These are phyloP conservation scores for Drosophila vallismaia DNA, from an alignment of 2,888 invertebrate genomes.

Conservation along the genomic window DNA sequence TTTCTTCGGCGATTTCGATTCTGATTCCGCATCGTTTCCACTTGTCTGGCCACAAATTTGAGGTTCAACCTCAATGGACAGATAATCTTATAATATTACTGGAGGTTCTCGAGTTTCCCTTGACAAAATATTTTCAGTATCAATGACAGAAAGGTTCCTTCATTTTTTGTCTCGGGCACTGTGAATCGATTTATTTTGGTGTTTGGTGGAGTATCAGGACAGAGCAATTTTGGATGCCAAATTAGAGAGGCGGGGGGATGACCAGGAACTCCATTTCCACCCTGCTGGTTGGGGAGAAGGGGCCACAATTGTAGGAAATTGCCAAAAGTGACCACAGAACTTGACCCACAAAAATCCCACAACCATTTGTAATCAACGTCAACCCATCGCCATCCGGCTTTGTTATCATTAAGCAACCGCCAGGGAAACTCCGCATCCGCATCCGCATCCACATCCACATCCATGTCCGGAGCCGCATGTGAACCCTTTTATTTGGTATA, in stretches of 20 bases:
- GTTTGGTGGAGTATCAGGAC: no score
- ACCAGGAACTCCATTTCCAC: conserved; percentile 11
- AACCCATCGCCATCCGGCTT: conserved; percentile 45
- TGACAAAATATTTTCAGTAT: conserved; percentile 51
- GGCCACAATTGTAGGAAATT: conserved; percentile 70
- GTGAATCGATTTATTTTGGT: background rate
- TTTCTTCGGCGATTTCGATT: conserved; percentile 2
- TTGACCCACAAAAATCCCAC: conserved; percentile 30
- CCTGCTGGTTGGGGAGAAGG: conserved; percentile 10
- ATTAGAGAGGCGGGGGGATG: background rate
- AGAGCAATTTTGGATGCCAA: no score
- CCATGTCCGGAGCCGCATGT: conserved; percentile 11
- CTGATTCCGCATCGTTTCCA: conserved; percentile 51
- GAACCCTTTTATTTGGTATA: conserved; percentile 63
- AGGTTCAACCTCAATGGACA: conserved; percentile 36
- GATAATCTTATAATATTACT: conserved; percentile 67
- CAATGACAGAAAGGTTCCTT: conserved; percentile 21
- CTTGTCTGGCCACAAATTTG: conserved; percentile 72
- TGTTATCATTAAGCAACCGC: conserved; percentile 75
- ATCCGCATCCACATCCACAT: background rate
- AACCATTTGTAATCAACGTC: conserved; percentile 45
- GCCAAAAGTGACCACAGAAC: conserved; percentile 78
- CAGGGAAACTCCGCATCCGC: conserved; percentile 23
- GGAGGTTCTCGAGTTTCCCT: conserved; percentile 59
- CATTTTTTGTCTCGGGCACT: conserved; percentile 12